Conservation (phyloP, 2,113 vertebrate species). For the Sardina pilchardus region DNA sequence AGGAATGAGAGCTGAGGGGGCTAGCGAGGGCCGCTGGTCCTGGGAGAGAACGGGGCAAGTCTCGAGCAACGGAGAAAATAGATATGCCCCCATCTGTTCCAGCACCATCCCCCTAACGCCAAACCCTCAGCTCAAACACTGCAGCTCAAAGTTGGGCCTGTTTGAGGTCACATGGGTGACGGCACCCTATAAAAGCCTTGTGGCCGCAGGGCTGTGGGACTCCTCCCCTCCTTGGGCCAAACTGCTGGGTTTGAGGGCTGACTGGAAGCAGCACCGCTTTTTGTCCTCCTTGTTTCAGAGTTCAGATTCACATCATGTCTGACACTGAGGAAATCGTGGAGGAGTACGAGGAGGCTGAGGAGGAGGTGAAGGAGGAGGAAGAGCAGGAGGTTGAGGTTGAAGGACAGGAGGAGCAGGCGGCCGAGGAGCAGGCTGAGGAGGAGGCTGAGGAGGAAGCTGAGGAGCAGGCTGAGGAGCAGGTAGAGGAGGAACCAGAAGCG, state of each 20-base stretch:
- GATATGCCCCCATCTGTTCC: constrained; percentile 69
- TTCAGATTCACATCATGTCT: constrained; percentile 63
- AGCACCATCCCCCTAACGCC: constrained; percentile 52
- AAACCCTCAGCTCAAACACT: constrained; percentile 44
- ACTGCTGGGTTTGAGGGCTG: constrained; percentile 43
- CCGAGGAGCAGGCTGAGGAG: constrained; percentile 30
- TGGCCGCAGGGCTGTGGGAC: constrained; percentile 22
- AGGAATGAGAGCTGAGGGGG: constrained; percentile 66
- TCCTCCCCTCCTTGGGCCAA: constrained; percentile 27
- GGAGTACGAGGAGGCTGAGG: constrained; percentile 45
- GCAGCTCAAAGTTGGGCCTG: constrained; percentile 32
- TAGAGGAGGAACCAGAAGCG: constrained; percentile 39
- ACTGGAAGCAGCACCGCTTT: not conserved
- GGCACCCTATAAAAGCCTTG: constrained; percentile 63
- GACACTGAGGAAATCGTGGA: constrained; percentile 67
- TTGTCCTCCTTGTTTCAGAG: constrained; percentile 19
- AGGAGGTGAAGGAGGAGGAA: constrained; percentile 45
- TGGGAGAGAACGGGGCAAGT: constrained; percentile 51
- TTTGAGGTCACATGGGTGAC: constrained; percentile 62
- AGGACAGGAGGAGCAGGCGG: constrained; percentile 33
- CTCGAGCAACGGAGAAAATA: constrained; percentile 71
- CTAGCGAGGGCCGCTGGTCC: constrained; percentile 29
- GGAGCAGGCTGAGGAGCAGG: constrained; percentile 28
- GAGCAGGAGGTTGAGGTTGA: constrained; percentile 33
- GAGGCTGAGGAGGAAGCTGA: constrained; percentile 45